These are phyloP conservation scores for Hemithea aestivaria DNA, from an alignment of 2,888 invertebrate species.

Conservation along the genomic window DNA sequence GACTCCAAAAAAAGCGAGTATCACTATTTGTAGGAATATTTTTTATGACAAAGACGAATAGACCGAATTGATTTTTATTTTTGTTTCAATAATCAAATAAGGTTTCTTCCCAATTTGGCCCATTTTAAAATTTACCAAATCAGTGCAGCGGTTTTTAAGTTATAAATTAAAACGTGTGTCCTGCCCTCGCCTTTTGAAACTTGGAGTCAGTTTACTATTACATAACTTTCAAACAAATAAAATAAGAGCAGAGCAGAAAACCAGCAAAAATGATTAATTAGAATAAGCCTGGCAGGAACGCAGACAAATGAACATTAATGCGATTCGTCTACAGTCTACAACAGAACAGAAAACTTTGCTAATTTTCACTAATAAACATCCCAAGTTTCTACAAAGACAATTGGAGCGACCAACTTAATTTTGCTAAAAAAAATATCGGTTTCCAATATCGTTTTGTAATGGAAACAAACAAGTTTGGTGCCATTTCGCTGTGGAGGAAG, in stretches of 20 bases:
- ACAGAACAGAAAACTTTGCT: conserved; percentile 29
- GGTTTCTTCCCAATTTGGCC: no score
- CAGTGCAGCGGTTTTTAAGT: no score
- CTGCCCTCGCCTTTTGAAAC: no score
- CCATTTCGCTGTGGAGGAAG: conserved; percentile 15
- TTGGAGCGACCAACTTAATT: conserved; percentile 15
- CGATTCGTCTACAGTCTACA: conserved; percentile 17
- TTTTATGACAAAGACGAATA: no score
- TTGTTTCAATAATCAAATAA: no score
- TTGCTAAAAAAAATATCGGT: conserved; percentile 22
- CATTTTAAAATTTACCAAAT: no score
- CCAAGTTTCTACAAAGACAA: conserved; percentile 19
- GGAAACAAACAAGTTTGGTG: conserved; percentile 14
- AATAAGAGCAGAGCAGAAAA: conserved; percentile 21
- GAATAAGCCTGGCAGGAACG: conserved; percentile 27
- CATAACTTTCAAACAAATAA: conserved; percentile 16
- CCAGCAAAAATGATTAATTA: conserved; percentile 36
- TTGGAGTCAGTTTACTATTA: no score
- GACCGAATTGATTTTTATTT: no score
- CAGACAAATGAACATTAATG: conserved; percentile 31
- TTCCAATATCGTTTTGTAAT: conserved; percentile 24
- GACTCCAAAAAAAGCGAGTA: no score
- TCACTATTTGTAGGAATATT: no score
- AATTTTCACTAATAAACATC: conserved; percentile 30
- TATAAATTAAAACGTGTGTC: no score